Conservation (phyloP, 2,113 vertebrate genomes). For the Petaurus breviceps region DNA sequence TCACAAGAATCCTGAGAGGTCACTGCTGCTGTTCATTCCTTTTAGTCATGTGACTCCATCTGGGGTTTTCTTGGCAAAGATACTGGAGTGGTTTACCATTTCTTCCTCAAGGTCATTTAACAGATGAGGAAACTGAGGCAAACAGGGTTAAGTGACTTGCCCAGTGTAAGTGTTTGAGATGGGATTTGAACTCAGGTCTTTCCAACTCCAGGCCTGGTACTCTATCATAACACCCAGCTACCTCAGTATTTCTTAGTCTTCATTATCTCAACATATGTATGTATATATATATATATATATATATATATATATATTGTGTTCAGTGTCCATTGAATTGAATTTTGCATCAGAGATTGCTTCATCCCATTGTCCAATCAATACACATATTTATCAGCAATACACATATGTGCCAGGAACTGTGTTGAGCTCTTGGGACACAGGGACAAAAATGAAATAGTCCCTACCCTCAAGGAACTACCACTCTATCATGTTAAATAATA, state of each 20-base stretch:
- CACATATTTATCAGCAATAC: not conserved
- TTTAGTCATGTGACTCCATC: not conserved
- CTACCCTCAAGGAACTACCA: not conserved
- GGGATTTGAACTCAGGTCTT: not conserved
- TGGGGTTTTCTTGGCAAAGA: not conserved
- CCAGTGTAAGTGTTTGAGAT: not conserved
- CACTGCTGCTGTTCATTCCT: not conserved
- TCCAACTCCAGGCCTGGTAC: not conserved
- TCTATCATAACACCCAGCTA: not conserved
- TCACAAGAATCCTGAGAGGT: not conserved
- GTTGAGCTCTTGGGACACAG: not conserved
- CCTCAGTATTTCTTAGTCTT: not conserved
- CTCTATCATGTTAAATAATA: not conserved
- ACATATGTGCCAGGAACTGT: not conserved
- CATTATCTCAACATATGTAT: not conserved
- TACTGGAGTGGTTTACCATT: not conserved
- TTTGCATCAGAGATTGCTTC: not conserved
- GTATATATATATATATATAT: not conserved
- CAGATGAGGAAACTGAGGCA: not conserved
- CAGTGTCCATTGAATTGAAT: not conserved
- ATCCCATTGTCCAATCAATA: not conserved
- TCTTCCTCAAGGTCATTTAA: not conserved
- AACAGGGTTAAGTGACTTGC: not conserved
- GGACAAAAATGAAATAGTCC: not conserved
- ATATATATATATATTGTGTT: not conserved